A percentile compares a stretch with the other conserved stretches of the same genome.
Conservation (phyloP, 2,113 vertebrate species). For the Phaethon lepturus region DNA sequence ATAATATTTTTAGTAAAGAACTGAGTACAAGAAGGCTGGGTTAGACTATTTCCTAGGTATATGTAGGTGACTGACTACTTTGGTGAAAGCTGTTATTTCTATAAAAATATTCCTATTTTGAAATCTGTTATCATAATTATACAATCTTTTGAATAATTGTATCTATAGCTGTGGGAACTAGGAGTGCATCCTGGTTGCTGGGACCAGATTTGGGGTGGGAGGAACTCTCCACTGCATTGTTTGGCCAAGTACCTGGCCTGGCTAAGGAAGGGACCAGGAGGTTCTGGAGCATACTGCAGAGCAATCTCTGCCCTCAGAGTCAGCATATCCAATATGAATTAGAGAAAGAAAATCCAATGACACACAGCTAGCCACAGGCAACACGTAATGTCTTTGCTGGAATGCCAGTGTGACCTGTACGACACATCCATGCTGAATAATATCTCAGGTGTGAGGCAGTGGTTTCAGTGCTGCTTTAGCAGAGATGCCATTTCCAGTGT, state of each 20-base stretch:
- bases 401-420: not conserved
- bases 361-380: not conserved
- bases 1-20: not conserved
- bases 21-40: not conserved
- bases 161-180: not conserved
- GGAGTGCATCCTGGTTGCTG: not conserved
- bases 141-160: not conserved
- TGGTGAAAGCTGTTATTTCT: not conserved
- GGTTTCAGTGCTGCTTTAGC: not conserved
- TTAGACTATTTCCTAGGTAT: not conserved
- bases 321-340: not conserved
- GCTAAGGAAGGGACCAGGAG: not conserved
- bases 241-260: not conserved
- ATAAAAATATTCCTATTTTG: not conserved
- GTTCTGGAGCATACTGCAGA: not conserved
- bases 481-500: not conserved
- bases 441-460: not conserved
- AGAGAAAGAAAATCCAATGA: not conserved
- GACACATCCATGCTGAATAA: not conserved
- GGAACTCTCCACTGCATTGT: not conserved
- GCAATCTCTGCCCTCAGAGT: not conserved
- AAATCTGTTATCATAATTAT: not conserved
- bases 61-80: not conserved
- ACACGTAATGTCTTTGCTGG: not conserved
- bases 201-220: not conserved